These are phyloP conservation scores for Tachystola acroxantha DNA, from an alignment of 2,888 invertebrate species.

Conservation along the genomic window DNA sequence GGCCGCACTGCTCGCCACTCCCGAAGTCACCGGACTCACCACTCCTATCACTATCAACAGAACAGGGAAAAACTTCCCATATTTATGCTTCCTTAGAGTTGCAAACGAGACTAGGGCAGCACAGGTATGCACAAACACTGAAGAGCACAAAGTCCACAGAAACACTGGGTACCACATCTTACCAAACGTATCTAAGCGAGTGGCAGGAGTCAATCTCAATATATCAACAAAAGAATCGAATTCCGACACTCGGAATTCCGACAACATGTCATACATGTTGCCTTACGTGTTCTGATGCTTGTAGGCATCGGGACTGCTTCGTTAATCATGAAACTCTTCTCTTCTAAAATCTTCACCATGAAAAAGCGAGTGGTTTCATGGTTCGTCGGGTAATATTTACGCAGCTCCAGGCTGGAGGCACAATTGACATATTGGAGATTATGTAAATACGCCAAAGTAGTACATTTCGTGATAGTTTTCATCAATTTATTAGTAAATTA, in stretches of 20 bases:
- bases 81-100: conserved; percentile 94
- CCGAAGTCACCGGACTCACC: conserved; percentile 91
- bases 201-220: conserved; percentile 81
- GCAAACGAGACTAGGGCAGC: conserved; percentile 95
- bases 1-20: conserved; percentile 93
- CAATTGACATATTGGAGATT: too few species aligned
- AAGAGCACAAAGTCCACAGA: conserved; percentile 96
- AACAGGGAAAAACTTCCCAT: conserved; percentile 95
- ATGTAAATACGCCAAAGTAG: too few species aligned
- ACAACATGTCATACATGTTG: conserved; percentile 79
- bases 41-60: conserved; percentile 93
- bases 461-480: too few species aligned
- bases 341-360: conserved; percentile 6
- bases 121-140: conserved; percentile 93
- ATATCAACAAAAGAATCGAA: conserved; percentile 84
- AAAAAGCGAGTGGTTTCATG: too few species aligned
- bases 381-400: too few species aligned
- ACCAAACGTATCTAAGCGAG: conserved; percentile 84
- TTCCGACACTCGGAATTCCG: conserved; percentile 76
- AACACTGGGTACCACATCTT: conserved; percentile 99
- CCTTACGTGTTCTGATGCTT: conserved; percentile 45
- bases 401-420: too few species aligned
- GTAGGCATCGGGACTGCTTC: conserved; percentile 66
- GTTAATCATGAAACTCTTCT: conserved; percentile 29
- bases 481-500: too few species aligned